Base-by-base conservation (phyloP, 2,797 vertebrate species). In the Fistularia commersonii region DNA sequence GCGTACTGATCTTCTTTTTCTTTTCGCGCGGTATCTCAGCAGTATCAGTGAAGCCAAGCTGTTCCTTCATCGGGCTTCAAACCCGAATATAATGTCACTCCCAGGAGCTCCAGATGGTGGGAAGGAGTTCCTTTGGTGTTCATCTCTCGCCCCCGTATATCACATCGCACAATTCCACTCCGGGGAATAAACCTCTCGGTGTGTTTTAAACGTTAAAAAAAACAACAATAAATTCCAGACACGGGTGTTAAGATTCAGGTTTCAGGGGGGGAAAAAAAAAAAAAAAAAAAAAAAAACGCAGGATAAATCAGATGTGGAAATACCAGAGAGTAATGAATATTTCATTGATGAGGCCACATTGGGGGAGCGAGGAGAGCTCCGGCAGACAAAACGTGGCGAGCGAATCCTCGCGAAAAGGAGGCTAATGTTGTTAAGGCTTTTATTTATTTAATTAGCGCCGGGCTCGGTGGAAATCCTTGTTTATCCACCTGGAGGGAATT, bases 261-360 rank as follows among this genome's bases (percentile, higher is more conserved):
- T 83, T 75, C 11, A 43, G 52, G 52, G 41, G 23, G 23, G n/a
- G n/a, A n/a, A n/a, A n/a, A 23, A 23, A 23, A 23, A 23, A 23
- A 23, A 4, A 23, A 23, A 23, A 2, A 3, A 10, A 38, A 7
- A 39, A 49, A 41, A 63, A 70, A 64, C 36, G 65, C 40, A 44
- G 55, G 32, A 34, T 48, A 58, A 77, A 83, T 77, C 70, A 70
- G 69, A 83, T 50, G 52, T 71, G 68, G 52, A 64, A 73, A 80
- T 66, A 69, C 79, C 69, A 14, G 33, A 32, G 81, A 83, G 74
- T 72, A 74, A 88, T 87, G 64, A 80, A 86, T 84, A 85, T 87
- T 86, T 84, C 64, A 86, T 86, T 10, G 51, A 80, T 84, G 57
- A 51, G 76, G 70, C 37, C 33, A 32, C 57, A 45, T 67, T 76